Conservation (phyloP, 2,888 invertebrate genomes). For the Palloptera scutellata region DNA sequence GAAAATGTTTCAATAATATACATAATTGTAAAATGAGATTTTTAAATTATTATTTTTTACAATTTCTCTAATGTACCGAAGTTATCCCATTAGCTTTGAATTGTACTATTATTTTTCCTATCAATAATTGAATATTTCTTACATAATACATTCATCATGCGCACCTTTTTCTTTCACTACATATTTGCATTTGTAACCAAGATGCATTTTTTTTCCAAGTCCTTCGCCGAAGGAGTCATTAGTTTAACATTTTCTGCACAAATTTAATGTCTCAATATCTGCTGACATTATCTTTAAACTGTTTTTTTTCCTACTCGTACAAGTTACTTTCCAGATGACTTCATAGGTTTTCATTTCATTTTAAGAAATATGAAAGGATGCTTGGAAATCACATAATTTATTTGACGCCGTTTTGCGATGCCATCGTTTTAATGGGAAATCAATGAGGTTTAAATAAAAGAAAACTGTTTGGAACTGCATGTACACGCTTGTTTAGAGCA, state of each 20-base stretch:
- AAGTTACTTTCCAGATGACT: not conserved
- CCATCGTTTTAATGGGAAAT: conserved; percentile 32
- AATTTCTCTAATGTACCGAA: too few relatives aligned
- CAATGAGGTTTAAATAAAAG: conserved; percentile 22
- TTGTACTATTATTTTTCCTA: too few relatives aligned
- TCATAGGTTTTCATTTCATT: not conserved
- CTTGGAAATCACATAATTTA: conserved; percentile 13
- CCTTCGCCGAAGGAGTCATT: conserved; percentile 19
- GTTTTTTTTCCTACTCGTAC: not conserved
- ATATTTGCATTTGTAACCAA: too few relatives aligned
- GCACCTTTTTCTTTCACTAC: too few relatives aligned
- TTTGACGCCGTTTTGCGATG: conserved; percentile 24
- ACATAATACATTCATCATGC: too few relatives aligned
- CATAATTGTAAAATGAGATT: too few relatives aligned
- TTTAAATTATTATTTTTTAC: too few relatives aligned
- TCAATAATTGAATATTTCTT: too few relatives aligned
- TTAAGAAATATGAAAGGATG: too few relatives aligned
- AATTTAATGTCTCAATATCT: not conserved
- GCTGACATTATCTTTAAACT: not conserved
- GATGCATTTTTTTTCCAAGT: too few relatives aligned
- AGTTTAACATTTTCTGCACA: conserved; percentile 26
- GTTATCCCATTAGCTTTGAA: too few relatives aligned
- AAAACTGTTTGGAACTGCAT: not conserved
- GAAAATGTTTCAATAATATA: too few relatives aligned
- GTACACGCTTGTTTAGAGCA: not conserved